phyloP scores from a whole-genome alignment of 2,888 invertebrate genomes.

The Scaptomyza caliginosa region DNA sequence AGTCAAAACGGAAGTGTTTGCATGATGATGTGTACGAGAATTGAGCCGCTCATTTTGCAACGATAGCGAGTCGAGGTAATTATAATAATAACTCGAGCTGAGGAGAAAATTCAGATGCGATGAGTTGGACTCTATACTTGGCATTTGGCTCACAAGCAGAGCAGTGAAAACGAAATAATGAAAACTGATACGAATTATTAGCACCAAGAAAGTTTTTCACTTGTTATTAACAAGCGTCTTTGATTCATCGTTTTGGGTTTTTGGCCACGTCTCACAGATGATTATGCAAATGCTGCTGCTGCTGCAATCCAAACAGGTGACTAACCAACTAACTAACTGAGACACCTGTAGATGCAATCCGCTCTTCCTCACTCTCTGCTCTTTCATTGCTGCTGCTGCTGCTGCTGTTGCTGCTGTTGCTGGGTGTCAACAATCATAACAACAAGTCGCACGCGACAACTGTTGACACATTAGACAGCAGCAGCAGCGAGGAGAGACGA shows the following conservation, averaged over 20 bases:
- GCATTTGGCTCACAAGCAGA: conserved; percentile 21
- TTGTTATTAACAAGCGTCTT: too few relatives aligned
- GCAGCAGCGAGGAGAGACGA: conserved; percentile 1
- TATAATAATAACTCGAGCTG: conserved; percentile 7
- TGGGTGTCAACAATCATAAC: conserved; percentile 10
- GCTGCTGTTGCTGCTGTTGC: conserved; percentile 4
- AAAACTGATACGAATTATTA: background rate
- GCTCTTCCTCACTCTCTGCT: too few relatives aligned
- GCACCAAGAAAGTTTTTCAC: too few relatives aligned
- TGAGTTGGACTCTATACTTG: conserved; percentile 43
- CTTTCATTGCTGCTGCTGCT: background rate
- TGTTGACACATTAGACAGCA: conserved; percentile 36
- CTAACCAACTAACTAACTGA: conserved; percentile 17
- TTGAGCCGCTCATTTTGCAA: too few relatives aligned
- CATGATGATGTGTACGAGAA: conserved; percentile 67
- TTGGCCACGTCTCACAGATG: background rate
- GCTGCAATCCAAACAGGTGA: conserved; percentile 18
- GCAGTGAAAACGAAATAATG: conserved; percentile 8
- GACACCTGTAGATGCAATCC: background rate
- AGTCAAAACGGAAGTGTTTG: conserved; percentile 73
- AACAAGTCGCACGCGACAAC: conserved; percentile 44
- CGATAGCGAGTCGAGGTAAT: too few relatives aligned
- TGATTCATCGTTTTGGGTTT: conserved; percentile 20
- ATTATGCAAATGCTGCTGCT: conserved; percentile 22
- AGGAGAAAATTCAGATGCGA: conserved; percentile 55